Evolutionary conservation across 2,888 invertebrate species (phyloP), one percentile per base, ranked within the genome.

Genomic region (Neelides folsomi): DNA sequence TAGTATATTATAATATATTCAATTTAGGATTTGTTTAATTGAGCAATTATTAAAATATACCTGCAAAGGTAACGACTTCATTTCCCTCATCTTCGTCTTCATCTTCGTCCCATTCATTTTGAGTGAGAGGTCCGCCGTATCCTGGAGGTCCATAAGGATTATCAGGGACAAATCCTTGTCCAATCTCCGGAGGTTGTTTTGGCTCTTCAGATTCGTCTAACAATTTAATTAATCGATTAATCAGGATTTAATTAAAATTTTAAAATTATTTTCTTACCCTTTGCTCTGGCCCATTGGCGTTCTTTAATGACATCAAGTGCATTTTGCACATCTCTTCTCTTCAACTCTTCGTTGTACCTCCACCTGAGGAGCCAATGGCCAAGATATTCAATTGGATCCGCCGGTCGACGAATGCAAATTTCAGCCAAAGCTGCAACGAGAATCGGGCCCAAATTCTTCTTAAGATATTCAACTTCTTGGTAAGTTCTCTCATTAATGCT

Each of bases 261-360:
- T n/a, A n/a, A n/a, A n/a, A n/a, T n/a, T n/a, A n/a, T n/a, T n/a
- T n/a, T 18, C 27, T 47, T 44, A 7, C 38, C 15, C 18, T 58
- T 49, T 40, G 47, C 59, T 43, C 56, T 49, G n/a, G 48, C 52
- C 53, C 56, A 57, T 34, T 62, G 58, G 20, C 57, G 53, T 18
- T 56, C 49, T 27, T 55, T 49, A 2, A 64, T 58, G 12, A 62
- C 60, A 37, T 60, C 64, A 37, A 64, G 45, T 3, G 62, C 60
- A 49, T 64, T 58, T 41, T 62, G 59, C 4, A 64, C 58, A 56
- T 64, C 64, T 18, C 58, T 49, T 34, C 59, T 42, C 38, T 64
- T 64, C 53, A 64, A 38, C 44, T 64, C 64, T 55, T 64, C 64
- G 38, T 64, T 64, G 52, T 64, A 64, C 16, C 62, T 42, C 64